A percentile compares a stretch with the other conserved stretches of the same genome.
phyloP scores from a whole-genome alignment of 2,888 invertebrate genomes.

The Omphaloscelis lunosa region DNA sequence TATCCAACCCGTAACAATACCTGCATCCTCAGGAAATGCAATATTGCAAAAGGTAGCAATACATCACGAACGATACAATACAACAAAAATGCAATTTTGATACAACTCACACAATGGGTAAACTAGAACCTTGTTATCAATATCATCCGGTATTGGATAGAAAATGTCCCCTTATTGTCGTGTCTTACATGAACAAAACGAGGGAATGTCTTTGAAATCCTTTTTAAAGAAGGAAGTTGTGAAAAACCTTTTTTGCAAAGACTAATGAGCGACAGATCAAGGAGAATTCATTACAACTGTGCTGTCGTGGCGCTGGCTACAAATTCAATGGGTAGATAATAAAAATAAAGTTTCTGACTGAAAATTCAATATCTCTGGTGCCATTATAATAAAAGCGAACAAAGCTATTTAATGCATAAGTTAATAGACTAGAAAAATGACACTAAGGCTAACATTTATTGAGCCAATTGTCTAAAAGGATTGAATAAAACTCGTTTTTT shows the following conservation, averaged over 20 bases:
- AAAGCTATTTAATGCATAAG: neutral
- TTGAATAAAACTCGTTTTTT: neutral
- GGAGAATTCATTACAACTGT: constrained; percentile 67
- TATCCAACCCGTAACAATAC: constrained; percentile 49
- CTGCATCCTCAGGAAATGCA: constrained; percentile 49
- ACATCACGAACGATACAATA: constrained; percentile 45
- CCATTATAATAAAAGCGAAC: neutral
- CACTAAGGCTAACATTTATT: neutral
- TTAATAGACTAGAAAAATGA: neutral
- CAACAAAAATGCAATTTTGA: constrained; percentile 71
- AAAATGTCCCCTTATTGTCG: constrained; percentile 64
- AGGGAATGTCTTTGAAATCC: constrained; percentile 68
- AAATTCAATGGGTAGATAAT: neutral
- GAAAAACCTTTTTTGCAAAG: constrained; percentile 62
- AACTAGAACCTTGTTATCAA: constrained; percentile 64
- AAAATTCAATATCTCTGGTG: neutral
- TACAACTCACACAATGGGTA: constrained; percentile 58
- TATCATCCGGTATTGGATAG: constrained; percentile 48
- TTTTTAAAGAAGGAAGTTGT: constrained; percentile 55
- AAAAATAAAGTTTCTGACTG: neutral
- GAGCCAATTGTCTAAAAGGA: neutral
- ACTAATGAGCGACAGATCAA: constrained; percentile 75
- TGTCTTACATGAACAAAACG: constrained; percentile 63
- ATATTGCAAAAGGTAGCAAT: constrained; percentile 47
- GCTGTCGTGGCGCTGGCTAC: constrained; percentile 26